Conservation (phyloP, 2,888 invertebrate species). For the Archips crataeganus region DNA sequence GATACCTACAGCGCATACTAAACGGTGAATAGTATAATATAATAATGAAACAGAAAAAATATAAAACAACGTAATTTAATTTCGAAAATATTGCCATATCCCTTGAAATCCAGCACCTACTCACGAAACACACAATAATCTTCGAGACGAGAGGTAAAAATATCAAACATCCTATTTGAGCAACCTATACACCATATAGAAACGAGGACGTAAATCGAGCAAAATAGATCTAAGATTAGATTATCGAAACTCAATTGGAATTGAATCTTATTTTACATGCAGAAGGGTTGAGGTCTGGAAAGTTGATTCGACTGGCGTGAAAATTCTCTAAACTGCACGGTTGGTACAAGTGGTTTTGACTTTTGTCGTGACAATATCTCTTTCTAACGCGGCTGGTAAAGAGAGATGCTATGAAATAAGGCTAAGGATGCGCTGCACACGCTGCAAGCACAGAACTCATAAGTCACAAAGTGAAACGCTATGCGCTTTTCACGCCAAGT, state of each 20-base stretch:
- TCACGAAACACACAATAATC: background rate
- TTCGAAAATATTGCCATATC: background rate
- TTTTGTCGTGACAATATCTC: background rate
- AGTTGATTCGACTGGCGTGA: conserved; percentile 13
- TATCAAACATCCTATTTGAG: conserved; percentile 14
- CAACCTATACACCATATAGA: background rate
- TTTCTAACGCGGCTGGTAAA: background rate
- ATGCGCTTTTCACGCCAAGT: too few relatives aligned
- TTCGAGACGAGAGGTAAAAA: conserved; percentile 10
- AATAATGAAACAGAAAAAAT: too few relatives aligned
- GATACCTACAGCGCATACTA: too few relatives aligned
- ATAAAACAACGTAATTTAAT: background rate
- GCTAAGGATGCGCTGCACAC: background rate
- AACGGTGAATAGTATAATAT: too few relatives aligned
- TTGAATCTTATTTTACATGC: background rate
- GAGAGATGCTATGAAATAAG: background rate
- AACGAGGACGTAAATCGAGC: conserved; percentile 19
- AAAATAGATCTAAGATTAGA: conserved; percentile 26
- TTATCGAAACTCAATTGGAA: background rate
- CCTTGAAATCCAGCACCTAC: background rate
- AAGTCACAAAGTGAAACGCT: too few relatives aligned
- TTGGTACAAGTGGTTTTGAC: background rate
- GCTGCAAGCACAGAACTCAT: background rate
- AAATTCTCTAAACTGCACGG: conserved; percentile 12
- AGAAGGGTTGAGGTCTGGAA: background rate